Percentiles rank a stretch among this genome's conserved stretches.
phyloP scores from a whole-genome alignment of 1,140 invertebrate genomes.

The Heliconius congener region DNA sequence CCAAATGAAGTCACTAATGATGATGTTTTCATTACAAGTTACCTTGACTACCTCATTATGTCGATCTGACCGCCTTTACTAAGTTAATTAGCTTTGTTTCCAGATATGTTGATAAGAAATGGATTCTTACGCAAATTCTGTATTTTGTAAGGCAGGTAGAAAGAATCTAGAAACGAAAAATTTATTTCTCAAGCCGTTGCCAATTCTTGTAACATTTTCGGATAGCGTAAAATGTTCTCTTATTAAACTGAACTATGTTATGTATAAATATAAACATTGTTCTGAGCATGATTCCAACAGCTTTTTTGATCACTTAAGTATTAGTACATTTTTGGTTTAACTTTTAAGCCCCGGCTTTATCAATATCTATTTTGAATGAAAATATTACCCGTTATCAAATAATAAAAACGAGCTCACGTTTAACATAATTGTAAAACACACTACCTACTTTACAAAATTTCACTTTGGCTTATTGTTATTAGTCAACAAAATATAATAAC shows the following conservation, averaged over 20 bases:
- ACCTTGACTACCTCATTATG: neutral
- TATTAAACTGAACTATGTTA: no score
- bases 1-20: neutral
- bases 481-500: neutral
- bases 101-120: neutral
- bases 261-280: no score
- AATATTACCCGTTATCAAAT: neutral
- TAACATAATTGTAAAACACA: neutral
- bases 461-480: neutral
- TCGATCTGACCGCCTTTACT: neutral
- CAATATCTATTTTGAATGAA: neutral
- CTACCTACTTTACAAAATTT: neutral
- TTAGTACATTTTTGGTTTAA: no score
- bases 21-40: slow-evolving; percentile 2
- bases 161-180: no score
- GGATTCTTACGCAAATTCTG: no score
- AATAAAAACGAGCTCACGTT: neutral
- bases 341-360: neutral
- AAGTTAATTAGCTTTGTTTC: neutral
- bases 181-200: no score
- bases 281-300: no score
- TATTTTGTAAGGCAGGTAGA: no score
- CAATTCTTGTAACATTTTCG: no score
- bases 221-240: no score
- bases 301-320: no score